A percentile compares a stretch with the other conserved stretches of the same genome.
These are phyloP conservation scores for Nerophis lumbriciformis DNA, from an alignment of 2,113 vertebrate genomes.

Conservation along the genomic window DNA sequence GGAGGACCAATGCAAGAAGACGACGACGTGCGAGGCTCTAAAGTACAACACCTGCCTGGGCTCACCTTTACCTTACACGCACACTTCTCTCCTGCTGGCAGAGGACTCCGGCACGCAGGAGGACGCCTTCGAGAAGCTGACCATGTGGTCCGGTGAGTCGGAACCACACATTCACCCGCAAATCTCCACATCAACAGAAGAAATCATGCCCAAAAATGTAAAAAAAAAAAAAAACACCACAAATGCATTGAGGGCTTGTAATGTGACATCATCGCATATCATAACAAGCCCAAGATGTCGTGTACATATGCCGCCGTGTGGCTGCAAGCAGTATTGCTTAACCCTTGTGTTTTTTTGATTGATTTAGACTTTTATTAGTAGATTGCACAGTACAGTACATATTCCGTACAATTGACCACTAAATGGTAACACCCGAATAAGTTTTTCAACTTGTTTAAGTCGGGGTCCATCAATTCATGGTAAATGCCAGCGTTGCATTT, in stretches of 20 bases:
- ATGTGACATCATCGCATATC: not conserved
- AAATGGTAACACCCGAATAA: no score
- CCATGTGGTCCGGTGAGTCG: constrained; percentile 89
- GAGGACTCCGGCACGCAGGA: constrained; percentile 85
- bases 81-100: constrained; percentile 85
- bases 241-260: no score
- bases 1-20: constrained; percentile 80
- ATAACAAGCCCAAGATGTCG: not conserved
- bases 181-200: not conserved
- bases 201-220: not conserved
- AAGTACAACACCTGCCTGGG: constrained; percentile 84
- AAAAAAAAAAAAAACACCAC: not conserved
- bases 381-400: no score
- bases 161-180: no score
- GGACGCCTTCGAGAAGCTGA: constrained; percentile 83
- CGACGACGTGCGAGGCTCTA: constrained; percentile 78
- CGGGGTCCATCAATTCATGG: no score
- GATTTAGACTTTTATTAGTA: no score
- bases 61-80: constrained; percentile 83
- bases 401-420: no score
- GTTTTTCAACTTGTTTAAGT: no score
- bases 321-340: not conserved
- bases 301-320: not conserved
- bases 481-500: no score
- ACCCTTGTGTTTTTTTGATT: no score